A percentile compares a stretch with the other conserved stretches of the same genome.
Evolutionary conservation across 1,140 invertebrate species (phyloP).

Genomic region (Pristionchus pacificus): DNA sequence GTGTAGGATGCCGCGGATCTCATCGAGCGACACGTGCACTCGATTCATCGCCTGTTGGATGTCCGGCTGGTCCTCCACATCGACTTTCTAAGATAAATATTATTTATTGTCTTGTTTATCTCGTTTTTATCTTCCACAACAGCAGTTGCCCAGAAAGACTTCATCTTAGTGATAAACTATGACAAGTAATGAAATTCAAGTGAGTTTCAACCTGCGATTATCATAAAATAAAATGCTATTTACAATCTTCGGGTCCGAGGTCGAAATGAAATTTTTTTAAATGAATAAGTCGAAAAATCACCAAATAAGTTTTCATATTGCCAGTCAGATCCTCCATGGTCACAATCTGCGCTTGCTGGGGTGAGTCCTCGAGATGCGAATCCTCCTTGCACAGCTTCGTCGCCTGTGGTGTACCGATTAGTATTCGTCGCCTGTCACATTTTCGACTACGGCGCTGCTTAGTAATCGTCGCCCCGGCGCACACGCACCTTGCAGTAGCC

Average conservation of each 20-base stretch:
- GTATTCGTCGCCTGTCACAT: too few relatives aligned
- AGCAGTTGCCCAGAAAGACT: too few relatives aligned
- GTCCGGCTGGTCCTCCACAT: too few relatives aligned
- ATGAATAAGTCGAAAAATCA: background rate
- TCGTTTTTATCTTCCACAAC: too few relatives aligned
- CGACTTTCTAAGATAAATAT: too few relatives aligned
- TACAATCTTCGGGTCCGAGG: conserved; percentile 22
- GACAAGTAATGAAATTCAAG: too few relatives aligned
- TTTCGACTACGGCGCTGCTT: too few relatives aligned
- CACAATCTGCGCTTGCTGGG: conserved; percentile 12
- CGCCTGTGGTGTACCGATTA: background rate
- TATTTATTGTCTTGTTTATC: too few relatives aligned
- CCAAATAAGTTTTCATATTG: background rate
- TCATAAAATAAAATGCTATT: background rate
- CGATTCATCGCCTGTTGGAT: background rate
- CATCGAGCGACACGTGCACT: background rate
- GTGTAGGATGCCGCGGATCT: background rate
- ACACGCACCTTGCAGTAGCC: conserved; percentile 20
- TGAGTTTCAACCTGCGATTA: conserved; percentile 16
- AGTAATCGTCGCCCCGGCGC: background rate
- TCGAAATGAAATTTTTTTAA: background rate
- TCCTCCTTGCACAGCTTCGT: background rate
- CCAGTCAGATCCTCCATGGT: conserved; percentile 30
- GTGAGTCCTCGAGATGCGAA: too few relatives aligned
- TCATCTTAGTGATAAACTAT: too few relatives aligned